These are phyloP conservation scores for Monarcha castaneiventris DNA, from an alignment of 2,113 vertebrate species.

Conservation along the genomic window DNA sequence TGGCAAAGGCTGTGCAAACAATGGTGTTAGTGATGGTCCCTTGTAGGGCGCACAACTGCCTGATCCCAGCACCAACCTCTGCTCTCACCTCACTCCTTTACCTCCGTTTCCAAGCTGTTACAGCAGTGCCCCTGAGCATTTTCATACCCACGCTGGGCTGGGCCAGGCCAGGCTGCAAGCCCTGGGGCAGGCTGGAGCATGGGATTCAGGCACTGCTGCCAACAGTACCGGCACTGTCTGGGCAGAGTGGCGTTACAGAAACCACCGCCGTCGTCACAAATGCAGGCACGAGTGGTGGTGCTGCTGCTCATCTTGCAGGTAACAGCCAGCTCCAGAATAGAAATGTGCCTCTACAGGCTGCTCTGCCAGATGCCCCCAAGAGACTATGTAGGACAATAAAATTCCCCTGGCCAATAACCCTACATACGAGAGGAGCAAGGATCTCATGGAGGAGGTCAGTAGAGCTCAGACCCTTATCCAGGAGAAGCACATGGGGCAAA, in stretches of 20 bases:
- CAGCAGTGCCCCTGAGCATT: neutral
- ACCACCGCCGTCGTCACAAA: accelerated
- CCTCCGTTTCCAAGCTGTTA: neutral
- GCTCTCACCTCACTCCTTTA: neutral
- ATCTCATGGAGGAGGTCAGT: neutral
- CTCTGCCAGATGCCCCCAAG: neutral
- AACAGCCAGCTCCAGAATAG: neutral
- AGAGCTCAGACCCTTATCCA: neutral
- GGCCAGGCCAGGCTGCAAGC: neutral
- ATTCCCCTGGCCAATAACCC: too few species aligned
- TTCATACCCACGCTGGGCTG: neutral
- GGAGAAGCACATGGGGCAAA: neutral
- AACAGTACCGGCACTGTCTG: accelerated
- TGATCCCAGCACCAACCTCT: neutral
- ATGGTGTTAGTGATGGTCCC: neutral
- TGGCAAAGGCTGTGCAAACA: neutral
- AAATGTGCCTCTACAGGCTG: neutral
- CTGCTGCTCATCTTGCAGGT: neutral
- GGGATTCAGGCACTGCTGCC: neutral
- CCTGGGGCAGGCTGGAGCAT: neutral
- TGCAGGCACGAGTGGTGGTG: accelerated
- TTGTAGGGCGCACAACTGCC: accelerated
- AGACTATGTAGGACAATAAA: neutral
- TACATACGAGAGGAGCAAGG: accelerated
- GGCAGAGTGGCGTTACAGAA: neutral